Evolutionary conservation across 2,797 vertebrate species (phyloP), one percentile per base, ranked within the genome.

Genomic region (Phoeniculus purpureus): DNA sequence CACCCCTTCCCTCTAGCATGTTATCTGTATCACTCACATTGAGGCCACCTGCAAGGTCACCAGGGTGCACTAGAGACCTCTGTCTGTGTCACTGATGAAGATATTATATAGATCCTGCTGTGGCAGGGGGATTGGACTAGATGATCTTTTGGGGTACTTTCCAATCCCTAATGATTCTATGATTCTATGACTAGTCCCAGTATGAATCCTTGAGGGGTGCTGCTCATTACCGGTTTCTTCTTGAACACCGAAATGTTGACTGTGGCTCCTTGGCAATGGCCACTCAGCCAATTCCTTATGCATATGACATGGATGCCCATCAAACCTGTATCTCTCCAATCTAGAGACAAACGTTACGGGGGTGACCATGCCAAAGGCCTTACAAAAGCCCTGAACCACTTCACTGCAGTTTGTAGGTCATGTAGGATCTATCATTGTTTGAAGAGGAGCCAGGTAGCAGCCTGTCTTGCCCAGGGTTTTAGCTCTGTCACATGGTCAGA

Each of bases 401-500:
- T 1, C 22, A 3, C 55, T 73, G 56, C 22, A 43, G 19, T 26
- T 23, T 25, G 40, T 12, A 68, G 43, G 29, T 74, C 34, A 31
- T 2, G 4, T 1, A n/a, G 32, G 26, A 34, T 17, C 40, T 45
- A 74, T 64, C 10, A 32, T 3, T 21, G 8, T 60, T 13, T 59
- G 73, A 58, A 68, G 12, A 65, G 6, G 3, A n/a, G 45, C 5
- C 22, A 27, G 16, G 40, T 26, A 45, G 17, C 26, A 21, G 31
- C 20, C 23, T 23, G 88, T 45, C 51, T 64, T 47, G 29, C 15
- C 19, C 16, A 20, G 40, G 27, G 5, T 65, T 59, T 76, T 61
- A 68, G 27, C 9, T 6, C 16, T 60, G 14, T 23, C 7, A 4
- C 0, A 0, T 32, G 20, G 11, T 31, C 59, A 50, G 47, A 20